phyloP scores from a whole-genome alignment of 2,113 vertebrate genomes.

The Hippocampus guttulatus region DNA sequence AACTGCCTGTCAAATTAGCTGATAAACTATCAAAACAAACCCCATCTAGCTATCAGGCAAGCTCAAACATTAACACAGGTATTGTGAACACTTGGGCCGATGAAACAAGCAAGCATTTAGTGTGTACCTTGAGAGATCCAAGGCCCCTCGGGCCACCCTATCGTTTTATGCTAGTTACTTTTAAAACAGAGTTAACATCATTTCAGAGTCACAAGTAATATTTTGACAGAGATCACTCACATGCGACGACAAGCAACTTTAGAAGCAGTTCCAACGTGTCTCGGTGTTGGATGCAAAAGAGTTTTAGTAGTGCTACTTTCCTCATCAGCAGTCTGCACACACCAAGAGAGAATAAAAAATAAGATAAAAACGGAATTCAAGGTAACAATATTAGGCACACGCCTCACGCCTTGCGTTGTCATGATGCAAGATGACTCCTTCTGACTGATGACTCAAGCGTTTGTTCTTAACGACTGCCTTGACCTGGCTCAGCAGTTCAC shows the following conservation, averaged over 20 bases:
- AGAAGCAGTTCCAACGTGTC: slow-evolving; percentile 46
- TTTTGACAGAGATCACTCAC: slow-evolving; percentile 55
- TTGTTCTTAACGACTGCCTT: too few relatives aligned
- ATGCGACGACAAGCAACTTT: slow-evolving; percentile 68
- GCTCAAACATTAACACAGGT: too few relatives aligned
- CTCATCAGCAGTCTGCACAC: slow-evolving; percentile 65
- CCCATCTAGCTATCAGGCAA: too few relatives aligned
- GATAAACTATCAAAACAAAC: too few relatives aligned
- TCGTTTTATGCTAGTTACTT: neutral
- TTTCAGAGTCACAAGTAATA: slow-evolving; percentile 4
- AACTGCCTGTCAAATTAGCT: too few relatives aligned
- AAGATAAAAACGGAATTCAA: neutral
- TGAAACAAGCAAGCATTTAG: too few relatives aligned
- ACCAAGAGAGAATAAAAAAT: slow-evolving; percentile 23
- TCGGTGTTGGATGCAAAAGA: slow-evolving; percentile 65
- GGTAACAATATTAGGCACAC: neutral
- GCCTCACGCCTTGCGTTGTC: too few relatives aligned
- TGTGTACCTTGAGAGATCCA: neutral
- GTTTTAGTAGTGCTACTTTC: slow-evolving; percentile 58
- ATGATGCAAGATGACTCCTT: too few relatives aligned
- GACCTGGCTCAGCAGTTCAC: too few relatives aligned
- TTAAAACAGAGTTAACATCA: neutral
- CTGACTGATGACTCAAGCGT: too few relatives aligned
- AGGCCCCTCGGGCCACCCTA: neutral
- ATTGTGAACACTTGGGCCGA: too few relatives aligned